phyloP scores from a whole-genome alignment of 2,888 invertebrate species.

The Cheilosia urbana region DNA sequence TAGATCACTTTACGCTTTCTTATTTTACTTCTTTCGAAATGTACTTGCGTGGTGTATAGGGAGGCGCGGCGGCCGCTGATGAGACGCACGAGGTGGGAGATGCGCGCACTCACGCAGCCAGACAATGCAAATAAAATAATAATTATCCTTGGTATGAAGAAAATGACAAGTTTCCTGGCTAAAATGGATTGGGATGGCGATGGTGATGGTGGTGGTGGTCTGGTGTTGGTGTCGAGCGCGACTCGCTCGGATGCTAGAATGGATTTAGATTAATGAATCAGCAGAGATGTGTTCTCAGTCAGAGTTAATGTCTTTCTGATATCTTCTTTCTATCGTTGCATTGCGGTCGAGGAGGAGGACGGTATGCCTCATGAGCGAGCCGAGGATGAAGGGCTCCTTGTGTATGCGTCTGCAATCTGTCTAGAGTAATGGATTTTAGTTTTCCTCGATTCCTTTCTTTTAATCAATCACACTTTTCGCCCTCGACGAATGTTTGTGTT shows the following conservation, averaged over 20 bases:
- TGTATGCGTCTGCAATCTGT: constrained; percentile 65
- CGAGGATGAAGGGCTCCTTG: constrained; percentile 59
- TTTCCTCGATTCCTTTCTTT: constrained; percentile 70
- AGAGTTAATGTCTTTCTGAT: constrained; percentile 76
- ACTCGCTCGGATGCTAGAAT: constrained; percentile 62
- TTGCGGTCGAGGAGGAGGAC: not conserved
- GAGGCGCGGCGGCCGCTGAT: too few relatives aligned
- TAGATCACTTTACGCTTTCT: constrained; percentile 74
- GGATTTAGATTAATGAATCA: constrained; percentile 76
- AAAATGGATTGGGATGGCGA: constrained; percentile 54
- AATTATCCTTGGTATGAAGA: constrained; percentile 67
- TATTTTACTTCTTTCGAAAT: constrained; percentile 48
- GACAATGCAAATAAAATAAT: constrained; percentile 75
- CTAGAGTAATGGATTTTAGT: constrained; percentile 74
- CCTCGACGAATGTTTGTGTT: constrained; percentile 56
- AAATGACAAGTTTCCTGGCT: constrained; percentile 72
- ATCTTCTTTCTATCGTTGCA: constrained; percentile 61
- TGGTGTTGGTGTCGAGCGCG: constrained; percentile 48
- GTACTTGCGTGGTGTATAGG: constrained; percentile 29
- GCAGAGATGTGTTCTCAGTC: constrained; percentile 69
- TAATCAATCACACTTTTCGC: constrained; percentile 71
- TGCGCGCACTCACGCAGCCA: constrained; percentile 48
- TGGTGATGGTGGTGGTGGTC: constrained; percentile 19
- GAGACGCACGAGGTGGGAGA: constrained; percentile 6
- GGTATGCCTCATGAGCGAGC: not conserved